These are phyloP conservation scores for Agapostemon virescens DNA, from an alignment of 2,888 invertebrate species.

Conservation along the genomic window DNA sequence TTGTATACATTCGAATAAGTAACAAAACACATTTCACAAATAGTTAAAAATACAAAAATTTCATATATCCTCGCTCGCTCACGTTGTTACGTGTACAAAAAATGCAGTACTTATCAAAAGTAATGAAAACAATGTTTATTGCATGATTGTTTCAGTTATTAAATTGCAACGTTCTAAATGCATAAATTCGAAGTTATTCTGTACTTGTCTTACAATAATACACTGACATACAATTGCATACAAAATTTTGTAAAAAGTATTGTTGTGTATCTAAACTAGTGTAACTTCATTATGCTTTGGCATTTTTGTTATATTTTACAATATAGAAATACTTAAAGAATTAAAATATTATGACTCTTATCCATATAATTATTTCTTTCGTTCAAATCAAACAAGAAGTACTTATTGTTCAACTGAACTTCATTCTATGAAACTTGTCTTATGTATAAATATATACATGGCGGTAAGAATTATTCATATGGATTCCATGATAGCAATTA, in stretches of 20 bases:
- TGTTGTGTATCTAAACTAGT: constrained; percentile 53
- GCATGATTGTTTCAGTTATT: constrained; percentile 36
- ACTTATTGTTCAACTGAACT: constrained; percentile 27
- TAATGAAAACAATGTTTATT: constrained; percentile 37
- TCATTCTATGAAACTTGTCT: constrained; percentile 9
- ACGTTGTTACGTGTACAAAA: constrained; percentile 2
- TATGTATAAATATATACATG: constrained; percentile 44
- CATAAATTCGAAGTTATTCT: constrained; percentile 41
- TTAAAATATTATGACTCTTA: constrained; percentile 50
- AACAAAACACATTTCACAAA: constrained; percentile 38
- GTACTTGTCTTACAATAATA: constrained; percentile 32
- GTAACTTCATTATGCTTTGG: constrained; percentile 65
- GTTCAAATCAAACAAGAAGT: constrained; percentile 36
- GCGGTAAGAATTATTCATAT: constrained; percentile 38
- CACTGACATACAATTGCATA: constrained; percentile 34
- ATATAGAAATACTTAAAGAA: constrained; percentile 57
- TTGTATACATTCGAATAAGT: constrained; percentile 9
- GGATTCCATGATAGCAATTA: constrained; percentile 34
- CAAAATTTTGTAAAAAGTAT: constrained; percentile 51
- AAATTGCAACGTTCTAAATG: constrained; percentile 33
- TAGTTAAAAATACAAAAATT: constrained; percentile 40
- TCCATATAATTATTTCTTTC: constrained; percentile 45
- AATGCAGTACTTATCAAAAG: constrained; percentile 2
- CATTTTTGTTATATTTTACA: constrained; percentile 59
- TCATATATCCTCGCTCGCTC: constrained; percentile 24